Base-by-base conservation (phyloP, 2,113 vertebrate genomes). In the Puntigrus tetrazona region DNA sequence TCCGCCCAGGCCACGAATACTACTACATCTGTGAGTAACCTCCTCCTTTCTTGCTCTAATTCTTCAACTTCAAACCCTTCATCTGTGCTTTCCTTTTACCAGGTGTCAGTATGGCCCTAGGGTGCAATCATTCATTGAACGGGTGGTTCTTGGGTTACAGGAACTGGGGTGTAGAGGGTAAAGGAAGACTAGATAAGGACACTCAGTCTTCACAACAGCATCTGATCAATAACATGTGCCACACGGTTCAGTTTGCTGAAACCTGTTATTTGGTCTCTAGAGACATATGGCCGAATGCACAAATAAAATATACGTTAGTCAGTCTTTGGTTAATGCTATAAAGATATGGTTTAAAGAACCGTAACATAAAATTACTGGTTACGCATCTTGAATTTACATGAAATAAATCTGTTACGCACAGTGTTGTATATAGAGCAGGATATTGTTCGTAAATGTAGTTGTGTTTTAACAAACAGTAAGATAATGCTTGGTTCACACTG, bases 1-100 rank as follows among this genome's bases (percentile, higher is more conserved):
- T 99, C 93, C 90, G 98, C 1, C 97, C 97, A 0, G 97, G 97
- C 27, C 96, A 97, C 0, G 97, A 97, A 88, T 98, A 98, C 86
- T 98, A 97, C 91, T 97, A 98, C 89, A 97, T 97, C 91, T 98
- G 97, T 98, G 92, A 97, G 97, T 96, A 75, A 14, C 75, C 52
- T 65, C 13, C 9, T 67, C 25, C 34, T n/a, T 75, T 43, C 22
- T 38, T 47, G n/a, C 31, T 69, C 36, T 20, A 52, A 80, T 31
- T 70, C 25, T 80, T 65, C 52, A 82, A 31, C n/a, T 36, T 65
- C 11, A 38, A 55, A 52, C 29, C 20, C 13, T 11, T 27, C 2
- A 8, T 78, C 83, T 72, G 31, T n/a, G 7, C 16, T 31, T 81
- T 36, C 52, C 31, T 43, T 13, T 41, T 59, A 67, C 74, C 84